phyloP scores from a whole-genome alignment of 1,140 invertebrate genomes.

The Pseudachorutes palmiensis region DNA sequence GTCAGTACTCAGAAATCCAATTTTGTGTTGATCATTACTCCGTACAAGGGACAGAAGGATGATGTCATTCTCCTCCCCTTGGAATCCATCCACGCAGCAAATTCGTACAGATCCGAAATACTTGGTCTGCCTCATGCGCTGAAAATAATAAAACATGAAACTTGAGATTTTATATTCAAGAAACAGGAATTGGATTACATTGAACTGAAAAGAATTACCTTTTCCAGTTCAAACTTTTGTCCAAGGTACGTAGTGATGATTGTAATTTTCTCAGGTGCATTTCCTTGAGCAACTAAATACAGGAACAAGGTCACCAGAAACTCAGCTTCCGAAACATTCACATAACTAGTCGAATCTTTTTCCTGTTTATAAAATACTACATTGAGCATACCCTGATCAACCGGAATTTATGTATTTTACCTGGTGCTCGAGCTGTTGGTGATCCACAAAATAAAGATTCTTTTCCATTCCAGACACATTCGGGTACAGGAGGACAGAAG shows the following conservation, averaged over 20 bases:
- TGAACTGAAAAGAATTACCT: slow-evolving; percentile 26
- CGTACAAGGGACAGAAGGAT: slow-evolving; percentile 73
- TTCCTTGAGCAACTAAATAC: slow-evolving; percentile 54
- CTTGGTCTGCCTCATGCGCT: slow-evolving; percentile 32
- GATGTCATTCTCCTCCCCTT: slow-evolving; percentile 71
- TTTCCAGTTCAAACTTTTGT: slow-evolving; percentile 43
- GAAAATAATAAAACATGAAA: slow-evolving; percentile 21
- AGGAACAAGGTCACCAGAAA: slow-evolving; percentile 49
- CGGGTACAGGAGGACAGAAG: slow-evolving; percentile 29
- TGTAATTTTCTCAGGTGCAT: slow-evolving; percentile 53
- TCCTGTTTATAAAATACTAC: slow-evolving; percentile 36
- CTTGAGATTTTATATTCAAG: too few relatives aligned
- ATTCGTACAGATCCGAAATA: slow-evolving; percentile 51
- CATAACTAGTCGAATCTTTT: slow-evolving; percentile 47
- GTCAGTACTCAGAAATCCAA: slow-evolving; percentile 65
- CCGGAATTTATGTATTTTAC: background rate
- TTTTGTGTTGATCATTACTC: slow-evolving; percentile 56
- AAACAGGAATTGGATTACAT: background rate
- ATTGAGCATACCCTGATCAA: slow-evolving; percentile 5
- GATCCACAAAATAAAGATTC: slow-evolving; percentile 38
- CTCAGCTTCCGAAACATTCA: slow-evolving; percentile 54
- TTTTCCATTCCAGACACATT: slow-evolving; percentile 33
- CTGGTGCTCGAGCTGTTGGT: slow-evolving; percentile 25
- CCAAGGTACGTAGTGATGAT: slow-evolving; percentile 59
- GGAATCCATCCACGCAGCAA: slow-evolving; percentile 67